Conservation (phyloP, 2,797 vertebrate genomes). For the Enteromius trimaculatus region DNA sequence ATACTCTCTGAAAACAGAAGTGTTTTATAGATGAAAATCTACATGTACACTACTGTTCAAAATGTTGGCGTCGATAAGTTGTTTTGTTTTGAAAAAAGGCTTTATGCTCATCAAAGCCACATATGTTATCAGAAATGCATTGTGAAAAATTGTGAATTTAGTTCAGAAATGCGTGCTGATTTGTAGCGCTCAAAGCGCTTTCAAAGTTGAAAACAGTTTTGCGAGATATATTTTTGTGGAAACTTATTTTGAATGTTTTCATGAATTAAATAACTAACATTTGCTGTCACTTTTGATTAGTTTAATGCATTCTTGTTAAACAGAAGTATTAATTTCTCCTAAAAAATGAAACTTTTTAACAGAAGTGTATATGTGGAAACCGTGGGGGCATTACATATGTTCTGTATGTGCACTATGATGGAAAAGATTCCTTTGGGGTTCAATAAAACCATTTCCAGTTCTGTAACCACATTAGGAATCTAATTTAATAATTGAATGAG, state of each 20-base stretch:
- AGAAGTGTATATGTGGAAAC: not conserved
- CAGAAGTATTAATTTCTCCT: not conserved
- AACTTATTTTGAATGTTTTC: not conserved
- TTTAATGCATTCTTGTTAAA: not conserved
- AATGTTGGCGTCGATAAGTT: not conserved
- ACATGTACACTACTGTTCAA: not conserved
- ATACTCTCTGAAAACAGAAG: too few species aligned
- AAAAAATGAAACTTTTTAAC: not conserved
- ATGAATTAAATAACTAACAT: not conserved
- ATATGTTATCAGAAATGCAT: not conserved
- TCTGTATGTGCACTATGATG: not conserved
- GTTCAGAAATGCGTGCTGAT: not conserved
- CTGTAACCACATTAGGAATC: constrained; percentile 14
- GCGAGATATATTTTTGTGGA: not conserved
- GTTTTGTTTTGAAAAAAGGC: not conserved
- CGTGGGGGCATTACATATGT: not conserved
- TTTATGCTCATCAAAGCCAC: not conserved
- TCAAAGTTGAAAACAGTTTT: not conserved
- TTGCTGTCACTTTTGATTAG: not conserved
- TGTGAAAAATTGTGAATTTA: not conserved
- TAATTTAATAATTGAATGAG: constrained; percentile 18
- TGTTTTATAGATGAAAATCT: not conserved
- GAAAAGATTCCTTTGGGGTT: constrained; percentile 4
- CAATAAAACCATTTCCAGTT: constrained; percentile 20
- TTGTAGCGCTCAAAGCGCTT: not conserved